Base-by-base conservation (phyloP, 1,140 invertebrate genomes). In the Sycobia sp. region DNA sequence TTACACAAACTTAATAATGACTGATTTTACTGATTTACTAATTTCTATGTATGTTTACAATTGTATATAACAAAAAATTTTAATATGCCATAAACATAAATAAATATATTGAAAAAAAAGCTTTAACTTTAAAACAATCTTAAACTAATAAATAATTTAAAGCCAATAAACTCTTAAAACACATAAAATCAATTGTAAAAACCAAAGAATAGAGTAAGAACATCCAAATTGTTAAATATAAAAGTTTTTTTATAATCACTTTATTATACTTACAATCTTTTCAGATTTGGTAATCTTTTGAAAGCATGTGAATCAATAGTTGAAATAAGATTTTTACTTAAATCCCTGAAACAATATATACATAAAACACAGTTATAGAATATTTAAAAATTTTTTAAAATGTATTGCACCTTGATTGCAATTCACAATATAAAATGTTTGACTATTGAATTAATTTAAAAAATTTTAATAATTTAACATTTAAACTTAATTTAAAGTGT, bases 301-400 rank as follows among this genome's bases (percentile, higher is more conserved):
- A 91, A 95, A 46, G 89, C 88, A 75, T 90, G 85, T n/a, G 86
- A 82, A 73, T 90, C 85, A 66, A 95, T 88, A 23, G 83, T 75
- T 13, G 82, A 83, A 74, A 96, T 91, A 67, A 88, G 84, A 76
- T 96, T 96, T 71, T 87, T 85, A 70, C 88, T 91, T 49, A 95
- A 82, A 76, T 91, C 88, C 70, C 89, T 91, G 76, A 57, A 62
- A 56, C 1, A 66, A 43, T 34, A 47, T 16, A 49, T 63, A 66
- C 41, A 43, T 11, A 70, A 56, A 27, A 38, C 46, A 43, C 22
- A 51, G 47, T 11, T 49, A 32, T 36, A 47, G 61, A 51, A 63
- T 29, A 38, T 46, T 49, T 41, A 43, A 7, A 32, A 32, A 11
- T 32, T 32, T n/a, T 43, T 23, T 25, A 16, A n/a, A n/a, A n/a